These are phyloP conservation scores for Habropoda laboriosa DNA, from an alignment of 1,140 invertebrate genomes.

Conservation along the genomic window DNA sequence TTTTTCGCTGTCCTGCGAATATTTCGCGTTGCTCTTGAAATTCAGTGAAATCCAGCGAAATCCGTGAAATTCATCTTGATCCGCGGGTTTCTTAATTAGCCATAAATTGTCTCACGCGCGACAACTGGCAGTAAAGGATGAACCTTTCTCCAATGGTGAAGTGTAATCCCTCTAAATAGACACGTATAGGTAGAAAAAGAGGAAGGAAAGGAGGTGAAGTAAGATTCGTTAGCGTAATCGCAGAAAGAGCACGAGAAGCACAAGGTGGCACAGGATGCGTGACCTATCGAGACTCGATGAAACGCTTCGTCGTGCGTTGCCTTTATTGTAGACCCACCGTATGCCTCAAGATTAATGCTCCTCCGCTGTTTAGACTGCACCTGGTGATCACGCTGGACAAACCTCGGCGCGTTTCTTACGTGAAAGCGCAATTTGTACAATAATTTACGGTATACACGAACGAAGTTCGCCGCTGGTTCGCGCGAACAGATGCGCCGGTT, in stretches of 20 bases:
- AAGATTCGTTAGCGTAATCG: constrained; percentile 13
- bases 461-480: neutral
- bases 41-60: no score
- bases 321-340: constrained; percentile 46
- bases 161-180: neutral
- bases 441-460: constrained; percentile 16
- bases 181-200: neutral
- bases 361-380: neutral
- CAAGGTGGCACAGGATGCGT: constrained; percentile 17
- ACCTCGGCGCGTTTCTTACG: neutral
- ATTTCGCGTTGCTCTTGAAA: no score
- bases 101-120: constrained; percentile 49
- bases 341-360: constrained; percentile 43
- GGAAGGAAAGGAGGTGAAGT: neutral
- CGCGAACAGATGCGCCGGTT: neutral
- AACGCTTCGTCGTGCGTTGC: constrained; percentile 21
- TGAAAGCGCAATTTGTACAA: neutral
- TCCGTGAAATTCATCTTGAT: no score
- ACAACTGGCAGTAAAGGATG: neutral
- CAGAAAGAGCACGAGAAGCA: constrained; percentile 11
- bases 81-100: no score
- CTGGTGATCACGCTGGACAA: neutral
- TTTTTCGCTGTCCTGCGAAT: no score
- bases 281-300: constrained; percentile 38
- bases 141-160: neutral